Evolutionary conservation across 2,888 invertebrate species (phyloP), one percentile per base, ranked within the genome.

Genomic region (Meloe dianella): DNA sequence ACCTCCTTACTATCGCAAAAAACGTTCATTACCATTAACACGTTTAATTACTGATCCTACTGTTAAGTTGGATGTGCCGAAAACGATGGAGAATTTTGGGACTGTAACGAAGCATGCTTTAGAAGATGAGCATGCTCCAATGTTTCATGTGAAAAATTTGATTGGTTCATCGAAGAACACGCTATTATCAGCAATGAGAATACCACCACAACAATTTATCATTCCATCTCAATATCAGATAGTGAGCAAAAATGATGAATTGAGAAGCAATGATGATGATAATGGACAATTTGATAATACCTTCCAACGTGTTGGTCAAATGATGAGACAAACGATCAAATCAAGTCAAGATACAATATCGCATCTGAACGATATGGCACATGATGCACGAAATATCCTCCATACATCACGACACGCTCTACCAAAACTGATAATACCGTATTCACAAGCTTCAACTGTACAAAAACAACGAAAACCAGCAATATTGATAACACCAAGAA

Each of bases 71-170:
- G 82, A 84, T 68, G 73, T 84, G 56, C 75, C 79, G n/a, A 82
- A 81, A 75, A 83, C 83, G 0, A 68, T 83, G 30, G 81, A 82
- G 65, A 83, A 84, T 69, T 30, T 78, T 10, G 83, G 83, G 5
- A 76, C 79, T 0, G 79, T 80, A 5, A 77, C 81, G 0, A 81
- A 76, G 66, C 77, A 80, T 32, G 75, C 80, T n/a, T 80, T 84
- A 60, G 81, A 82, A 67, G 79, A 82, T 61, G 76, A 82, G 63
- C 75, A 76, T 10, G 78, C 82, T 3, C 84, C 84, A 4, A 72
- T 83, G 71, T 81, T 78, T 63, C 83, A 84, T 63, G 70, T 84
- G 17, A 77, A 78, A 60, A 81, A 83, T 63, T 74, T 82, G 67
- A 65, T 83, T 12, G 83, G 82, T 0, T 80, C 83, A 5, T 73